A percentile compares a stretch with the other conserved stretches of the same genome.
Conservation (phyloP, 2,888 invertebrate species). For the Watsonalla cultraria region DNA sequence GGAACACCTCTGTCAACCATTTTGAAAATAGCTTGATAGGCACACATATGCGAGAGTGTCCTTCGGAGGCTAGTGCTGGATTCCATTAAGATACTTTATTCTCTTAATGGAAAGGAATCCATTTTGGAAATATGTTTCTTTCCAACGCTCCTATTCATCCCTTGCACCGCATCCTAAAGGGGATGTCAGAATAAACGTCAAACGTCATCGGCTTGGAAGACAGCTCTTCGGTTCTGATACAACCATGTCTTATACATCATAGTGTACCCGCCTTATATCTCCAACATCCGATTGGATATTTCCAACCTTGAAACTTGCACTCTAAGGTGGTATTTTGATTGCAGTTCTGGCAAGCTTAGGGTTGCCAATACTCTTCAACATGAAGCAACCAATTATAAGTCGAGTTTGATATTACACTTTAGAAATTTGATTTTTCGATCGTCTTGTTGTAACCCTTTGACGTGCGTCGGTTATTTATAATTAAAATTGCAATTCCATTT, state of each 20-base stretch:
- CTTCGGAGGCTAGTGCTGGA: too few relatives aligned
- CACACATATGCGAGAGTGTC: too few relatives aligned
- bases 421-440: conserved; percentile 71
- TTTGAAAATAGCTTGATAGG: too few relatives aligned
- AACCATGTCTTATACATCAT: conserved; percentile 59
- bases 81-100: too few relatives aligned
- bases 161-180: conserved; percentile 40
- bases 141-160: conserved; percentile 6
- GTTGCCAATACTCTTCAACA: conserved; percentile 38
- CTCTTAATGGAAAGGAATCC: too few relatives aligned
- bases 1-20: too few relatives aligned
- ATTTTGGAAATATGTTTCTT: too few relatives aligned
- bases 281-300: conserved; percentile 13
- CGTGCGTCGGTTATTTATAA: conserved; percentile 60
- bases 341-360: conserved; percentile 22
- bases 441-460: conserved; percentile 66
- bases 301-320: conserved; percentile 8
- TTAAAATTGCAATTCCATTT: conserved; percentile 70
- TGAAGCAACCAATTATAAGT: conserved; percentile 70
- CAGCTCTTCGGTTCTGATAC: conserved; percentile 73
- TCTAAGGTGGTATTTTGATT: conserved; percentile 18
- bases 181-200: conserved; percentile 74
- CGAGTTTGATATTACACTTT: conserved; percentile 71
- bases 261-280: conserved; percentile 44
- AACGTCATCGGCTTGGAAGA: conserved; percentile 76